A percentile compares a stretch with the other conserved stretches of the same genome.
Conservation (phyloP, 2,888 invertebrate species). For the Hyles lineata region DNA sequence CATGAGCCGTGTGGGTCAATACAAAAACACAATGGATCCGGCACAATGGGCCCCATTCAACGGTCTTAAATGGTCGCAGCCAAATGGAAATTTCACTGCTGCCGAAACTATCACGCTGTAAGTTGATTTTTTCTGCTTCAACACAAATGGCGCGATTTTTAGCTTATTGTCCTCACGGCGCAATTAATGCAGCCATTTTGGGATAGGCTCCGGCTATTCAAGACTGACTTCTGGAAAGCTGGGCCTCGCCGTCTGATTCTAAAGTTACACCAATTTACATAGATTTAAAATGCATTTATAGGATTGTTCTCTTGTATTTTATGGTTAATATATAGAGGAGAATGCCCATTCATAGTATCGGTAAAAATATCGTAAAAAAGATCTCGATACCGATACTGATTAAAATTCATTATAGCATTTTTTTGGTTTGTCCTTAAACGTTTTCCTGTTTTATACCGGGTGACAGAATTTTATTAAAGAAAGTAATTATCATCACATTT, state of each 20-base stretch:
- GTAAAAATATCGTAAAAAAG: too few relatives aligned
- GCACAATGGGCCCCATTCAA: slow-evolving; percentile 73
- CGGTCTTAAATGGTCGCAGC: slow-evolving; percentile 74
- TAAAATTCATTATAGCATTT: too few relatives aligned
- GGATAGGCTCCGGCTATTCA: not conserved
- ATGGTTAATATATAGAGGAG: too few relatives aligned
- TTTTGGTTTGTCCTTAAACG: too few relatives aligned
- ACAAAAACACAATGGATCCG: slow-evolving; percentile 76
- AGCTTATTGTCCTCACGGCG: slow-evolving; percentile 36
- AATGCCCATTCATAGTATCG: too few relatives aligned
- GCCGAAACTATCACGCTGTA: slow-evolving; percentile 63
- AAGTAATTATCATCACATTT: too few relatives aligned
- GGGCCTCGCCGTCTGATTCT: not conserved
- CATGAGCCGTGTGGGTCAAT: slow-evolving; percentile 73
- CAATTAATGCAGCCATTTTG: slow-evolving; percentile 23
- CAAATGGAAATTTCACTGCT: slow-evolving; percentile 79
- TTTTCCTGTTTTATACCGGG: too few relatives aligned
- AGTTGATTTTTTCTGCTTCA: slow-evolving; percentile 55
- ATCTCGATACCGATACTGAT: too few relatives aligned
- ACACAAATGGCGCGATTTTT: slow-evolving; percentile 37
- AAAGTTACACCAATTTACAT: not conserved
- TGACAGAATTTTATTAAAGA: too few relatives aligned
- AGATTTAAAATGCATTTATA: too few relatives aligned
- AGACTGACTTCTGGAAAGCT: not conserved
- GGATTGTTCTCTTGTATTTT: too few relatives aligned